phyloP scores from a whole-genome alignment of 2,888 invertebrate species.

The Microdon myrmicae region DNA sequence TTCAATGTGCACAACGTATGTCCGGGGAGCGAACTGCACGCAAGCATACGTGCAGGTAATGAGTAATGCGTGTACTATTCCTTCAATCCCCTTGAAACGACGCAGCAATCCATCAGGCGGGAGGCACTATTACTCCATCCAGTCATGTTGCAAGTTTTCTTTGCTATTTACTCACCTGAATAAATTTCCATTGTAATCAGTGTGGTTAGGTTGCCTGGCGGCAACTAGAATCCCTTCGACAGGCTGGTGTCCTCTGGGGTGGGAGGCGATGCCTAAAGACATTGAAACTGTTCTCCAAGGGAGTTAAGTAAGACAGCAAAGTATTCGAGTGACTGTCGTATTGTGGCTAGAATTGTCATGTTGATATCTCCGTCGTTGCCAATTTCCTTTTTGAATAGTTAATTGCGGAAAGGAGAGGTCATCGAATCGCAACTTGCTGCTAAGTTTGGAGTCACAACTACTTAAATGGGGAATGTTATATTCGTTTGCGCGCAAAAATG shows the following conservation, averaged over 20 bases:
- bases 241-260: conserved; percentile 34
- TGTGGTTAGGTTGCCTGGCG: conserved; percentile 16
- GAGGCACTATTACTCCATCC: conserved; percentile 11
- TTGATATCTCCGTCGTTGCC: conserved; percentile 19
- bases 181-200: conserved; percentile 47
- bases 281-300: no score
- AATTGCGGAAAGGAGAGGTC: conserved; percentile 31
- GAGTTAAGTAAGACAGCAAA: conserved; percentile 4
- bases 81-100: conserved; percentile 27
- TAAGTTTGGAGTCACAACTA: conserved; percentile 21
- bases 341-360: conserved; percentile 35
- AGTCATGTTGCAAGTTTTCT: conserved; percentile 16
- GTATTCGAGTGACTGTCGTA: conserved; percentile 14
- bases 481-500: not conserved
- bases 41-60: not conserved
- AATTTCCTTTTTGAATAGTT: conserved; percentile 45
- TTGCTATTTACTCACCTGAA: conserved; percentile 36
- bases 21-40: conserved; percentile 28
- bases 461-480: conserved; percentile 20
- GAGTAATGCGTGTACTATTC: not conserved
- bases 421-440: conserved; percentile 21
- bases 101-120: not conserved
- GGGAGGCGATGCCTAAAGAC: conserved; percentile 5
- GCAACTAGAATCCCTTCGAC: conserved; percentile 21
- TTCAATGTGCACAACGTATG: conserved; percentile 8